A percentile compares a stretch with the other conserved stretches of the same genome.
These are phyloP conservation scores for Danionella dracula DNA, from an alignment of 2,797 vertebrate species.

Conservation along the genomic window DNA sequence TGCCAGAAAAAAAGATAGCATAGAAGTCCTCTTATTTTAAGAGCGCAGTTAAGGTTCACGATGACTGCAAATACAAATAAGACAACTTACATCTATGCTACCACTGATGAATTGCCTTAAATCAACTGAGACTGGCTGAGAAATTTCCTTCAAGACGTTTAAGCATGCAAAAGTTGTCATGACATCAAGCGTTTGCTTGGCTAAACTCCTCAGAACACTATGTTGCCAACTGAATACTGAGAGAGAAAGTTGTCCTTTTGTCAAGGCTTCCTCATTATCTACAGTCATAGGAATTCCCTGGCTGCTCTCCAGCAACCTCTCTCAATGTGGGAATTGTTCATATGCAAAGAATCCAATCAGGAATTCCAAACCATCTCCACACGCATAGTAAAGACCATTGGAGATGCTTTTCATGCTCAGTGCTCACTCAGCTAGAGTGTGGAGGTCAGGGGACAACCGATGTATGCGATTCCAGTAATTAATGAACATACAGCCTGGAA, in stretches of 20 bases:
- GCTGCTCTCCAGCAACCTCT: slow-evolving; percentile 58
- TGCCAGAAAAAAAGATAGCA: no score
- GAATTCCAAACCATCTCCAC: slow-evolving; percentile 61
- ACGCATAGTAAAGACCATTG: slow-evolving; percentile 36
- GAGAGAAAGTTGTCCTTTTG: slow-evolving; percentile 53
- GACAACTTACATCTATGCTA: no score
- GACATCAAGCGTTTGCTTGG: slow-evolving; percentile 19
- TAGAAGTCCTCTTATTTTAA: no score
- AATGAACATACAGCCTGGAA: slow-evolving; percentile 52
- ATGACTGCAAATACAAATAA: no score
- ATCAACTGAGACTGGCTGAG: no score
- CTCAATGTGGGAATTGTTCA: slow-evolving; percentile 70
- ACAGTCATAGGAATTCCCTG: slow-evolving; percentile 61
- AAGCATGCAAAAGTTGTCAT: neutral
- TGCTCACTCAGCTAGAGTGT: slow-evolving; percentile 36
- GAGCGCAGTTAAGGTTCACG: no score
- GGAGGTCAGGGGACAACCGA: slow-evolving; percentile 33
- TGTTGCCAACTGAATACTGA: slow-evolving; percentile 52
- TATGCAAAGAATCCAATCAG: slow-evolving; percentile 61
- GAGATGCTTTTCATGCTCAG: slow-evolving; percentile 50
- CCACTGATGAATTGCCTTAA: no score
- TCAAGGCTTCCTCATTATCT: slow-evolving; percentile 54
- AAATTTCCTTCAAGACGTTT: no score
- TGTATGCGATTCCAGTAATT: slow-evolving; percentile 55
- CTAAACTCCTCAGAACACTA: slow-evolving; percentile 33